Evolutionary conservation across 1,140 invertebrate genomes (phyloP).

Genomic region (Cherax destructor): DNA sequence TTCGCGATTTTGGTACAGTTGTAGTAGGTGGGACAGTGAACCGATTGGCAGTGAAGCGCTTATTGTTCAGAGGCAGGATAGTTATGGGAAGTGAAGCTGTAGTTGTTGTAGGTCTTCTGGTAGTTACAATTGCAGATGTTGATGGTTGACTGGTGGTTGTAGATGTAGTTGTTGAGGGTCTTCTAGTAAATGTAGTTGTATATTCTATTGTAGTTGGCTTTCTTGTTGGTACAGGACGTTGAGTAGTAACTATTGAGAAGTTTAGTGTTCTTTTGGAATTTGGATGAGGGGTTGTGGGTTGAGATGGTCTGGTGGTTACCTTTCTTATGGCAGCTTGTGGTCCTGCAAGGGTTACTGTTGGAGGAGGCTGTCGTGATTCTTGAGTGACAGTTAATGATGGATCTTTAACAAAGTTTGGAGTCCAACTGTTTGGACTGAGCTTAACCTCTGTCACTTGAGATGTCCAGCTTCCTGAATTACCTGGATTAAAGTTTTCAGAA

Average conservation of each 20-base stretch:
- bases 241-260: too few species aligned
- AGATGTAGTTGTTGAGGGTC: background rate
- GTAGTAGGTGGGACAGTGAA: conserved; percentile 39
- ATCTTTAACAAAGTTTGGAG: background rate
- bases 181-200: background rate
- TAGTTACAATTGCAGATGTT: background rate
- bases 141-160: background rate
- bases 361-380: background rate
- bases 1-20: background rate
- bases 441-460: conserved; percentile 49
- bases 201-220: background rate
- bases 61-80: background rate
- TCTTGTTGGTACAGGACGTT: too few species aligned
- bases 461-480: conserved; percentile 14
- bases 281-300: background rate
- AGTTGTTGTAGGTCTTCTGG: background rate
- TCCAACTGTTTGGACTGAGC: conserved; percentile 33
- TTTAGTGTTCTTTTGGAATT: background rate
- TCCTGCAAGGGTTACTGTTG: background rate
- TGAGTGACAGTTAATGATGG: background rate
- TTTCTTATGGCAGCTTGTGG: background rate
- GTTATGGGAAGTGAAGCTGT: background rate
- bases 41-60: conserved; percentile 22
- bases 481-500: background rate
- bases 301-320: background rate